Evolutionary conservation across 92 coral and sea anemone species (phyloP).

Genomic region (Bergia sp.): DNA sequence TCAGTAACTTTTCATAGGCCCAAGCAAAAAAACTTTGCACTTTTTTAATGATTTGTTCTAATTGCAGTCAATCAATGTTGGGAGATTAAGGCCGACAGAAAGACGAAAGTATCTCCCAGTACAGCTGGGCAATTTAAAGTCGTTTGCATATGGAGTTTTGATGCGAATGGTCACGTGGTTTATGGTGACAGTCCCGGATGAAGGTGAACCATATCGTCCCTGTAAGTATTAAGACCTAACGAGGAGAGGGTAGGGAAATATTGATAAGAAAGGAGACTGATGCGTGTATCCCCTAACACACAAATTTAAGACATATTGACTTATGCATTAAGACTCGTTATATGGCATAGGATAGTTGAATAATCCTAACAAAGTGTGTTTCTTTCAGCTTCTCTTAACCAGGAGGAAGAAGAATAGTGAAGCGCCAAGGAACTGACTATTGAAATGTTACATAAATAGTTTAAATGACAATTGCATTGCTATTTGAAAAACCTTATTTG

Average conservation of each 20-base stretch:
- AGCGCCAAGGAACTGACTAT: neutral
- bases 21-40: too few species aligned
- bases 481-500: too few species aligned
- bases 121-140: slow-evolving; percentile 10
- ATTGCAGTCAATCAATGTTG: neutral
- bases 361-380: neutral
- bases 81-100: neutral
- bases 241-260: neutral
- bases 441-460: neutral
- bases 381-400: neutral
- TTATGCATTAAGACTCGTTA: too few species aligned
- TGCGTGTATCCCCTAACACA: too few species aligned
- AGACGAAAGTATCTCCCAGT: neutral
- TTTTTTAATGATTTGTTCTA: too few species aligned
- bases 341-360: too few species aligned
- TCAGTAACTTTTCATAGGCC: too few species aligned
- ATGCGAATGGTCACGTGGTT: slow-evolving; percentile 30
- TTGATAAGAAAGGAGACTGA: too few species aligned
- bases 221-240: slow-evolving; percentile 10
- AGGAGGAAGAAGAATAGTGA: neutral
- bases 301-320: too few species aligned
- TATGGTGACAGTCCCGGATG: slow-evolving; percentile 19
- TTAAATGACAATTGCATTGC: too few species aligned
- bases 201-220: neutral
- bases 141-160: slow-evolving; percentile 25